A percentile compares a stretch with the other conserved stretches of the same genome.
Conservation (phyloP, 2,888 invertebrate genomes). For the Priocnemis perturbator region DNA sequence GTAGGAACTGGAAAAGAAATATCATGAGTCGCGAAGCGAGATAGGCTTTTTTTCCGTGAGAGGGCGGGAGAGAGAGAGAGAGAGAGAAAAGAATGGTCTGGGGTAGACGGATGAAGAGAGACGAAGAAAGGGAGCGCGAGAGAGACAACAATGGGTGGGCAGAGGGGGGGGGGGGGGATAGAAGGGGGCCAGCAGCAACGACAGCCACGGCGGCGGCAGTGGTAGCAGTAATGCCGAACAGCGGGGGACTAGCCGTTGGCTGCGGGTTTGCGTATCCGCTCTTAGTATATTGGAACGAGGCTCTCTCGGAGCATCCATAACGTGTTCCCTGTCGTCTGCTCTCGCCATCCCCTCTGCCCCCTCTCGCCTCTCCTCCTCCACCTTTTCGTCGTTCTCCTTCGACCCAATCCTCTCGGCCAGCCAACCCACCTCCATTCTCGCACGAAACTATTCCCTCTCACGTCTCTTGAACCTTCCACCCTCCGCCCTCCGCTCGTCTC, state of each 20-base stretch:
- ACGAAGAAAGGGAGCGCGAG: background rate
- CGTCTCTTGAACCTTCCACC: constrained; percentile 21
- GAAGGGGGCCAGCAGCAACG: constrained; percentile 30
- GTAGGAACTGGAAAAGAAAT: no score
- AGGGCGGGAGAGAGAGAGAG: constrained; percentile 13
- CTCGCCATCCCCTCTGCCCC: constrained; percentile 27
- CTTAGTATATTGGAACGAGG: constrained; percentile 69
- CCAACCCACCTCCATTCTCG: constrained; percentile 21
- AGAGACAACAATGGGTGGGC: constrained; percentile 9
- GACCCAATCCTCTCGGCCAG: constrained; percentile 55
- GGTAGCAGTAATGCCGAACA: constrained; percentile 51
- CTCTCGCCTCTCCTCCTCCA: constrained; percentile 24
- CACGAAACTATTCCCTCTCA: background rate
- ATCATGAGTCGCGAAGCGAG: no score
- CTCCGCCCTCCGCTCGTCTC: background rate
- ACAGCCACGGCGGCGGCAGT: constrained; percentile 25
- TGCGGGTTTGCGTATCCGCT: constrained; percentile 69
- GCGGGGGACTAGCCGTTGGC: constrained; percentile 58
- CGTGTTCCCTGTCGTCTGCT: no score
- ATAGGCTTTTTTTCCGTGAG: background rate
- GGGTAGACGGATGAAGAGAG: no score
- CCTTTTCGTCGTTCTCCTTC: constrained; percentile 43
- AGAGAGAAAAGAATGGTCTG: background rate
- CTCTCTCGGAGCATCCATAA: constrained; percentile 7
- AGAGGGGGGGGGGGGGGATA: constrained; percentile 35